These are phyloP conservation scores for Nephrotoma guestfalica DNA, from an alignment of 2,888 invertebrate genomes.

Conservation along the genomic window DNA sequence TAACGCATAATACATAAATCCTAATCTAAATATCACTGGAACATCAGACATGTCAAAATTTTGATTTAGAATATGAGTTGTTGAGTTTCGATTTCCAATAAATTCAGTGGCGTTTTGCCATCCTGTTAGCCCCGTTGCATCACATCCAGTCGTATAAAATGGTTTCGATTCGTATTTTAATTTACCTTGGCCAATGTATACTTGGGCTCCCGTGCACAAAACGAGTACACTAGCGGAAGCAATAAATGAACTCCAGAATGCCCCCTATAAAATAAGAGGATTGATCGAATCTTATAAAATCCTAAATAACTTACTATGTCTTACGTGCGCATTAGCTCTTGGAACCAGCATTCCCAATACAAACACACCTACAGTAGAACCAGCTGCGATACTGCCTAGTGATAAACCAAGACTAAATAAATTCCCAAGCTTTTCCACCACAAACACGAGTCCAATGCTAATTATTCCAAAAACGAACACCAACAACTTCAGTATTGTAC, in stretches of 20 bases:
- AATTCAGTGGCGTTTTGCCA: background rate
- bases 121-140: background rate
- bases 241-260: background rate
- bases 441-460: constrained; percentile 39
- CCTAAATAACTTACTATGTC: too few species aligned
- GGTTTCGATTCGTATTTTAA: constrained; percentile 5
- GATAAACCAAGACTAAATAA: constrained; percentile 49
- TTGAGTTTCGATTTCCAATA: background rate
- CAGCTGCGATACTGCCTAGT: constrained; percentile 46
- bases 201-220: background rate
- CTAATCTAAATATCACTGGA: constrained; percentile 37
- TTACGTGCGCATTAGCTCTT: constrained; percentile 43
- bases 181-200: background rate
- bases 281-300: constrained; percentile 21
- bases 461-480: constrained; percentile 36
- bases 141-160: constrained; percentile 13
- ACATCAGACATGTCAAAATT: background rate
- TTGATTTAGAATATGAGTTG: background rate
- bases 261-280: background rate
- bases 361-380: constrained; percentile 52
- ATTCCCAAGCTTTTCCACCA: constrained; percentile 47
- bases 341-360: constrained; percentile 53
- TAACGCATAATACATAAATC: constrained; percentile 53
- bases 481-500: constrained; percentile 20
- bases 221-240: background rate